These are phyloP conservation scores for Habroteleia sp. DNA, from an alignment of 2,888 invertebrate genomes.

Conservation along the genomic window DNA sequence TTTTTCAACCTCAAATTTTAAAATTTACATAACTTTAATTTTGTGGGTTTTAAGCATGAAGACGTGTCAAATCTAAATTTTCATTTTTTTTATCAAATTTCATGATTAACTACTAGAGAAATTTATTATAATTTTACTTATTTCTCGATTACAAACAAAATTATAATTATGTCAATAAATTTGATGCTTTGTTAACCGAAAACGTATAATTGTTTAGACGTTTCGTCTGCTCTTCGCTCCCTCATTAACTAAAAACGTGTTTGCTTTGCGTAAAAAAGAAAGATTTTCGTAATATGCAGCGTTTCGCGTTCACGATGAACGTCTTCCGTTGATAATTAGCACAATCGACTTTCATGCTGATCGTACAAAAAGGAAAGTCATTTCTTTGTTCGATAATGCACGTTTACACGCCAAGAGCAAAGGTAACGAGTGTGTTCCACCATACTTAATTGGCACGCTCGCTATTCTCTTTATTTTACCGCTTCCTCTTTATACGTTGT, in stretches of 20 bases:
- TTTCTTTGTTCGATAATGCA: slow-evolving; percentile 62
- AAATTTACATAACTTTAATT: too few relatives aligned
- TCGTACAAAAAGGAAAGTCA: slow-evolving; percentile 61
- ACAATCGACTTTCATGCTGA: slow-evolving; percentile 63
- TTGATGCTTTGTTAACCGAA: slow-evolving; percentile 17
- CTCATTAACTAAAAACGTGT: slow-evolving; percentile 39
- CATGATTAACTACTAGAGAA: too few relatives aligned
- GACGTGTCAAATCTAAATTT: too few relatives aligned
- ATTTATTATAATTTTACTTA: too few relatives aligned
- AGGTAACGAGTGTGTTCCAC: slow-evolving; percentile 51
- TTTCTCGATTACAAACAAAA: too few relatives aligned
- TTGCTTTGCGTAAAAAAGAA: slow-evolving; percentile 22
- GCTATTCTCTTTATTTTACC: slow-evolving; percentile 56
- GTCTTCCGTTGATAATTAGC: slow-evolving; percentile 64
- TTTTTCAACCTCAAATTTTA: too few relatives aligned
- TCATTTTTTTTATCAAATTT: too few relatives aligned
- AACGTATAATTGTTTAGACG: slow-evolving; percentile 6
- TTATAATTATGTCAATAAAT: too few relatives aligned
- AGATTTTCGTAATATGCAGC: slow-evolving; percentile 51
- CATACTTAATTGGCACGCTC: slow-evolving; percentile 52
- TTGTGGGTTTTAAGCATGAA: too few relatives aligned
- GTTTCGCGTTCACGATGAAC: slow-evolving; percentile 54
- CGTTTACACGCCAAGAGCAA: slow-evolving; percentile 61
- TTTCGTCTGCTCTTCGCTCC: slow-evolving; percentile 10
- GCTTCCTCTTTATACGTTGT: slow-evolving; percentile 44